Percentiles rank a stretch among this genome's conserved stretches.
Evolutionary conservation across 2,113 vertebrate genomes (phyloP).

Genomic region (Zosterops hypoxanthus): DNA sequence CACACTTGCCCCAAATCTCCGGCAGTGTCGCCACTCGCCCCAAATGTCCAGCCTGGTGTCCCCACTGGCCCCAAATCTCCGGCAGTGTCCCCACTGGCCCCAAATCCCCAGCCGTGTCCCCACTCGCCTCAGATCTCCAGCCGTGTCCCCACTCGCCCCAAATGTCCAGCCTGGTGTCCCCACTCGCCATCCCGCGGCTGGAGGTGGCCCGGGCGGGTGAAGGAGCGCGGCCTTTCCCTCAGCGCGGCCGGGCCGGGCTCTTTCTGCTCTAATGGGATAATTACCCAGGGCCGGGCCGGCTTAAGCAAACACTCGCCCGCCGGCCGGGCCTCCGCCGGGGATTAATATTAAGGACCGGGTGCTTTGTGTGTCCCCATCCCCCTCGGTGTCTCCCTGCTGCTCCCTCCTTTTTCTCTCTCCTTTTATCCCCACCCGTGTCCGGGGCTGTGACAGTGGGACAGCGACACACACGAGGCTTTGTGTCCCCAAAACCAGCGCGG

Average conservation of each 20-base stretch:
- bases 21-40: too few species aligned
- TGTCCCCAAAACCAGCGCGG: background rate
- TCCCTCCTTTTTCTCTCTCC: background rate
- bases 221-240: background rate
- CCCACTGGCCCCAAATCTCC: too few species aligned
- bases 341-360: background rate
- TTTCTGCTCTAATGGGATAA: background rate
- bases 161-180: too few species aligned
- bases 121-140: too few species aligned
- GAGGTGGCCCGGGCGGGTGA: background rate
- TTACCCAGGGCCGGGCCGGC: background rate
- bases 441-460: rapidly evolving
- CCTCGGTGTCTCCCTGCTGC: background rate
- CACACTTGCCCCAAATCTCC: too few species aligned
- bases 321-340: background rate
- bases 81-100: too few species aligned
- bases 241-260: background rate
- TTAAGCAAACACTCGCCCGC: conserved; percentile 14
- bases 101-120: too few species aligned
- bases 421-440: background rate
- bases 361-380: background rate
- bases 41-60: too few species aligned
- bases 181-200: too few species aligned
- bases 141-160: too few species aligned
- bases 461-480: background rate